Base-by-base conservation (phyloP, 1,140 invertebrate genomes). In the Thereuonema tuberculata region DNA sequence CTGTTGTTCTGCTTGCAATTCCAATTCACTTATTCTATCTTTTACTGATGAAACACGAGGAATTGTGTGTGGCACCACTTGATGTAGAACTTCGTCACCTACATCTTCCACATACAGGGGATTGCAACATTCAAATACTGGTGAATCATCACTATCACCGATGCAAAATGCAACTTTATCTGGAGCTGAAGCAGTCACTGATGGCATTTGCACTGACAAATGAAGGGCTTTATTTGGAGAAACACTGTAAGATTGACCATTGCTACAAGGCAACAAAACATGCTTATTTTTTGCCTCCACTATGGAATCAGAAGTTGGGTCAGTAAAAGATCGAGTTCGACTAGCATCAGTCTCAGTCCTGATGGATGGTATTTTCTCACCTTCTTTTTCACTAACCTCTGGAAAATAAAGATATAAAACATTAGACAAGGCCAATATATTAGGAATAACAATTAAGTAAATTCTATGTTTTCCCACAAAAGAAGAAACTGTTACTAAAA, bases 201-300 rank as follows among this genome's bases (percentile, higher is more conserved):
- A 12, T 24, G 20, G 3, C 2, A 25, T 9, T 23, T 5, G 14
- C 2, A 31, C 12, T 43, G 59, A 49, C 56, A 90, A 76, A 65
- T 89, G 82, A 27, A 91, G 81, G 61, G 89, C 88, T 75, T 89
- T 85, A 70, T 92, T 92, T 64, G 88, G 87, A 25, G 87, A 90
- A 9, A 91, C 87, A 70, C 86, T 89, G 71, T 91, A 92, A 31
- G 84, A 84, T 65, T 86, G 81, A 0, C 87, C 88, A 69, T 87
- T 87, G 62, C 83, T 83, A 67, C 85, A 87, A 0, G 86, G 85
- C 80, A 89, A 85, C 58, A 87, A 73, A 64, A 78, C 15, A 82
- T 75, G 81, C 46, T 61, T 63, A 20, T 37, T 64, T 47, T 60
- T 61, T 25, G 62, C 52, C 46, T 62, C 62, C 29, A 69, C 65